A percentile compares a stretch with the other conserved stretches of the same genome.
Conservation (phyloP, 2,113 vertebrate species). For the Rhabdomys dilectus region DNA sequence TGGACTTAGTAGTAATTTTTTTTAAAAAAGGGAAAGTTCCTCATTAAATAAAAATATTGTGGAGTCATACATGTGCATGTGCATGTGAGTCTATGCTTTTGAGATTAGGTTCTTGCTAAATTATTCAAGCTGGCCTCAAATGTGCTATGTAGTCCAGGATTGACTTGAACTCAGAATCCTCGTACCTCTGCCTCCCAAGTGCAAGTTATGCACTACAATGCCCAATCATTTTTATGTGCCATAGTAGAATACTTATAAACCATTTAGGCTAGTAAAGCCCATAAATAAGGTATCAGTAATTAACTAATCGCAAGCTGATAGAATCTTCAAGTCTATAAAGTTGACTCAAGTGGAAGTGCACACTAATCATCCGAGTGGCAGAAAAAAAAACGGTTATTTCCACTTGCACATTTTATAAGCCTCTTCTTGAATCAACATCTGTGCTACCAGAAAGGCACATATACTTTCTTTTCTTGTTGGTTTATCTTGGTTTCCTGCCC, state of each 20-base stretch:
- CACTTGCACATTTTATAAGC: not conserved
- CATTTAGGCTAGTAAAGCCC: not conserved
- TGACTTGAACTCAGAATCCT: not conserved
- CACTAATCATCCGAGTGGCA: not conserved
- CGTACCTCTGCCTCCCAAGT: not conserved
- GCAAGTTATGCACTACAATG: not conserved
- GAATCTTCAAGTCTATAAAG: not conserved
- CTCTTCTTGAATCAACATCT: constrained; percentile 35
- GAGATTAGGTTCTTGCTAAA: not conserved
- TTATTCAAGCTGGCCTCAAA: not conserved
- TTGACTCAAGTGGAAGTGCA: not conserved
- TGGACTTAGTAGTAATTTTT: not conserved
- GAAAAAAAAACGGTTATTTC: not conserved
- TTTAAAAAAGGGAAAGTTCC: not conserved
- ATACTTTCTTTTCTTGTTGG: not conserved
- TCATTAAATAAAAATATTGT: not conserved
- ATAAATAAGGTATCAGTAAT: not conserved
- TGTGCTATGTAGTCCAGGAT: not conserved
- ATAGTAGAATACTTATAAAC: not conserved
- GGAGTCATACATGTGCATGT: no score
- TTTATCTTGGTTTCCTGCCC: not conserved
- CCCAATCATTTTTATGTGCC: not conserved
- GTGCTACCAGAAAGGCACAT: not conserved
- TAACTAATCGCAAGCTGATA: not conserved
- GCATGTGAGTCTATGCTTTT: not conserved